Base-by-base conservation (phyloP, 2,797 vertebrate species). In the Argyrosomus regius region DNA sequence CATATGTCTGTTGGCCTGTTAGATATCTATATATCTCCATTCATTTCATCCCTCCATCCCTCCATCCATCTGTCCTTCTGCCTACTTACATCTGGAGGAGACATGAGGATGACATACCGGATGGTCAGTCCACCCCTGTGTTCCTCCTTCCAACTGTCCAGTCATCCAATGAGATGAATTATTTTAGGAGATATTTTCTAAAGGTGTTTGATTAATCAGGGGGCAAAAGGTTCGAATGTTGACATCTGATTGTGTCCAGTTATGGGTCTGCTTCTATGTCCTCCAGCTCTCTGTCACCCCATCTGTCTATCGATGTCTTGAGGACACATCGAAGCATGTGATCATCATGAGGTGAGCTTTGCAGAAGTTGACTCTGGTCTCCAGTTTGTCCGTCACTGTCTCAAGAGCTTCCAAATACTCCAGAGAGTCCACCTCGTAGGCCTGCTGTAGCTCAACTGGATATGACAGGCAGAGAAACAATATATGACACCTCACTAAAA, bases 291-390 rank as follows among this genome's bases (percentile, higher is more conserved):
- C 60, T 58, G 0, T 41, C 64, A 22, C n/a, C 63, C 64, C 58
- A 20, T 61, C 67, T 48, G 6, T 93, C 95, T 96, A 99, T 79
- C 97, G 96, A 59, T 96, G 96, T 86, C 96, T 95, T 62, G 96
- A 98, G 73, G 97, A 97, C 91, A 98, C 94, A 76, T 99, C 98
- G 5, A 99, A 99, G 93, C 98, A 99, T 84, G 98, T 99, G 90
- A 99, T 96, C 98, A 99, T 99, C 98, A 99, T 99, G 82, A 99
- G 98, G 88, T 99, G 98, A 61, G 98, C 97, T 95, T 99, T 99
- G 95, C 98, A 99, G 95, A 98, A 99, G 93, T 99, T 99, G 82
- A 99, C 98, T 12, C 97, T 96, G 89, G 93, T 98, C 93, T 99
- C 97, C 89, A 99, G 95, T 76, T 97, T 97, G 88, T 97, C 96